phyloP scores from a whole-genome alignment of 2,888 invertebrate genomes.

The Sepioteuthis lessoniana region DNA sequence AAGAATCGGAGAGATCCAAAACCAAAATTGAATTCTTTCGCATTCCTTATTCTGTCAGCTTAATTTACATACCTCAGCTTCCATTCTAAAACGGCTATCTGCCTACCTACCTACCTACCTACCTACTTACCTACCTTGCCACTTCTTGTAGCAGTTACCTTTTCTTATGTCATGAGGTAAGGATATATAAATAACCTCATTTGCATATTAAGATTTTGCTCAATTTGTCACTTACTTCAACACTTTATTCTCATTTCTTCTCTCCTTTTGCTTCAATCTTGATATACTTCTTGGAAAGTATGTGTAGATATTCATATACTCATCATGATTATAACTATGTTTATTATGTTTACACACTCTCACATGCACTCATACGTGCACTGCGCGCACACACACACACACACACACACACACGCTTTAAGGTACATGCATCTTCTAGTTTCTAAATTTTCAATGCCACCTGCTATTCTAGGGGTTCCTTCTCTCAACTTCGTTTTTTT shows the following conservation, averaged over 20 bases:
- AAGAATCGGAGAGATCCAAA: neutral
- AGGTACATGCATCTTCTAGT: neutral
- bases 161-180: conserved; percentile 33
- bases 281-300: neutral
- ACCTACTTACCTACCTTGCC: neutral
- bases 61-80: conserved; percentile 10
- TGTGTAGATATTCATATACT: neutral
- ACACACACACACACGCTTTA: neutral
- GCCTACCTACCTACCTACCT: neutral
- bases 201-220: neutral
- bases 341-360: neutral
- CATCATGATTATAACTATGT: neutral
- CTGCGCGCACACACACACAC: neutral
- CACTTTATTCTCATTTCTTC: neutral
- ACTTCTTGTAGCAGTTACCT: conserved; percentile 4
- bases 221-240: neutral
- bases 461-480: neutral
- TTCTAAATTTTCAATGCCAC: neutral
- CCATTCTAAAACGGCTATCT: neutral
- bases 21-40: conserved; percentile 11
- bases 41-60: conserved; percentile 33
- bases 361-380: neutral
- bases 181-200: conserved; percentile 33
- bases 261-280: neutral
- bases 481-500: neutral